Conservation (phyloP, 2,113 vertebrate species). For the Monopterus albus region DNA sequence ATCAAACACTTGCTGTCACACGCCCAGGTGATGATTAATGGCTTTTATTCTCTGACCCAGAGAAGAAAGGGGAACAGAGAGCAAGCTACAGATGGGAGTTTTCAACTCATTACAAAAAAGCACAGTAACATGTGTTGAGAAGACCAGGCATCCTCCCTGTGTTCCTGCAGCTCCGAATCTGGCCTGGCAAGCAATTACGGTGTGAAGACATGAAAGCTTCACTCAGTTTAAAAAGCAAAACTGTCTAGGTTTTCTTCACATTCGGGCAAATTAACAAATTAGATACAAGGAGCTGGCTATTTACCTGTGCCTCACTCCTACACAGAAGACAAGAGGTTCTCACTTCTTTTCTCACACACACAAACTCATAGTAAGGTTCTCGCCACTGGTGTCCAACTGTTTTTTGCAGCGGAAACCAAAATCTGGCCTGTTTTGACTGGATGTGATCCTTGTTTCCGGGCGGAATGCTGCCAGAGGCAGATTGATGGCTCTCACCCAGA, state of each 20-base stretch:
- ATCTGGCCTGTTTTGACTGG: slow-evolving; percentile 79
- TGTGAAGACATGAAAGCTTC: slow-evolving; percentile 67
- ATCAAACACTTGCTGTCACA: slow-evolving; percentile 77
- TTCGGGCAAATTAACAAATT: slow-evolving; percentile 69
- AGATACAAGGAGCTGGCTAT: slow-evolving; percentile 55
- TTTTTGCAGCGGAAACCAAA: slow-evolving; percentile 78
- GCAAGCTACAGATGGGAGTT: slow-evolving; percentile 75
- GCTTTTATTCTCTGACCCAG: slow-evolving; percentile 74
- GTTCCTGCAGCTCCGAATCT: slow-evolving; percentile 42
- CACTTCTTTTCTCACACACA: slow-evolving; percentile 32
- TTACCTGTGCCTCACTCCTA: slow-evolving; percentile 62
- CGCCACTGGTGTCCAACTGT: slow-evolving; percentile 66
- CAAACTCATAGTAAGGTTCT: slow-evolving; percentile 51
- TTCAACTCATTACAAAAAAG: slow-evolving; percentile 76
- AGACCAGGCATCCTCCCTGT: slow-evolving; percentile 54
- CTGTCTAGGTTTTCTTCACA: slow-evolving; percentile 61
- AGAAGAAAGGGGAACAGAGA: slow-evolving; percentile 72
- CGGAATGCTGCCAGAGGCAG: slow-evolving; percentile 66
- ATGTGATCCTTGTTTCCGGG: slow-evolving; percentile 79
- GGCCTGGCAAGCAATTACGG: slow-evolving; percentile 55
- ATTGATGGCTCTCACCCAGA: slow-evolving; percentile 77
- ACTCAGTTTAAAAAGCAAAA: slow-evolving; percentile 36
- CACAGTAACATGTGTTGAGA: slow-evolving; percentile 73
- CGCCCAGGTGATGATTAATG: slow-evolving; percentile 82
- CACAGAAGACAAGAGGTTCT: slow-evolving; percentile 46